Base-by-base conservation (phyloP, 1,140 invertebrate genomes). In the Anagrus nilaparvatae region DNA sequence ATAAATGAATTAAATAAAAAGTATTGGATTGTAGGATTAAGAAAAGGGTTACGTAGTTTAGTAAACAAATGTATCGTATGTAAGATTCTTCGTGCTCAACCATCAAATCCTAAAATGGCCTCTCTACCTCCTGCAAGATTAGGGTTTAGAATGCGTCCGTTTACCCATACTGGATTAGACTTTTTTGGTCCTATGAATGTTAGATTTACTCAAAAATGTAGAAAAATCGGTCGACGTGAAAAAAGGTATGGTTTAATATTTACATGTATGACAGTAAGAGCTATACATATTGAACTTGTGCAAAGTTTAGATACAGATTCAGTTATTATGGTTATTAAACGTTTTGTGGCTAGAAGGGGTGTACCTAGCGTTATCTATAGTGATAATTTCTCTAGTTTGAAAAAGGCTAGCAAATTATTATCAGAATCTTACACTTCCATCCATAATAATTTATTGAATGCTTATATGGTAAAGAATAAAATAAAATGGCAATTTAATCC, bases 311-410 rank as follows among this genome's bases (percentile, higher is more conserved):
- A 21, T 12, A 45, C 48, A 1, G 48, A 46, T 31, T 39, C 51
- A 3, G 40, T 20, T 12, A 46, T 48, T 9, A 43, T 48, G 17
- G 21, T 13, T 10, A 30, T 55, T 3, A 16, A 46, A 24, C 19
- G 53, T 5, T 53, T 60, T 46, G 50, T 51, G 4, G 34, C 50
- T 0, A 19, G 57, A 19, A 42, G 51, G 10, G 48, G 46, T 5
- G 6, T 19, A 17, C 39, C 41, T 12, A 5, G 12, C 4, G 36
- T 25, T n/a, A 34, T 34, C 13, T 10, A 34, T 21, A 21, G 18
- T 1, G 32, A 34, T 21, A 34, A 34, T 34, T 18, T 18, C 3
- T 21, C 32, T 20, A 34, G 23, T 9, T 21, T 34, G 13, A 21
- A 2, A 2, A 20, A 20, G 6, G 8, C 32, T 7, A 13, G 23